Base-by-base conservation (phyloP, 2,113 vertebrate genomes). In the Cyprinus carpio region DNA sequence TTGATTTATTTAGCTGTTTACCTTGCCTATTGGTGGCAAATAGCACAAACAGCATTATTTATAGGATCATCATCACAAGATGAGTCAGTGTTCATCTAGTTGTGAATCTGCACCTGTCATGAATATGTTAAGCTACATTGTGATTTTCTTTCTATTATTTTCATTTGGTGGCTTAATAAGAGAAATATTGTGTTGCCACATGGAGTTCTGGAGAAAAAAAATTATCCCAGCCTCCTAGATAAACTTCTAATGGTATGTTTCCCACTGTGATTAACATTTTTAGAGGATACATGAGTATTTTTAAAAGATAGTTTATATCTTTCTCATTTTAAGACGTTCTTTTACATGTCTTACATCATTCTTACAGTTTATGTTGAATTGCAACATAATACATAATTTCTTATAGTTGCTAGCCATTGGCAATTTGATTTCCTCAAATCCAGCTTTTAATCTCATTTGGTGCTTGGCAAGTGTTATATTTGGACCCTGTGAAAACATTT, bases 401-500 rank as follows among this genome's bases (percentile, higher is more conserved):
- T 46, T 74, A 71, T 71, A 71, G 18, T 71, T 71, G 40, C 71
- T 74, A 23, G 34, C 11, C 71, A 74, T 25, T 37, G 67, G 31
- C 31, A 37, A 40, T 40, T 40, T 58, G 56, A 58, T 58, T 71
- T 12, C 23, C 67, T 46, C n/a, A 75, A 75, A 75, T 75, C n/a
- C n/a, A 75, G 37, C 25, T 46, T 43, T 46, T 25, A 75, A 27
- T 75, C 43, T 13, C 12, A 75, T 75, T 46, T 75, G 71, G 40
- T 75, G 71, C 23, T 46, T 75, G 40, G 71, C 71, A 49, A 13
- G n/a, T 49, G 71, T 27, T 75, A 75, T 46, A 49, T 75, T 75
- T 75, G 23, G 40, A 74, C 71, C 40, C 71, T 72, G 40, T 75
- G n/a, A 46, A 74, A 75, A 75, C 40, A 75, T 75, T 74, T 74